Evolutionary conservation across 2,113 vertebrate genomes (phyloP).

Genomic region (Xenopus borealis): DNA sequence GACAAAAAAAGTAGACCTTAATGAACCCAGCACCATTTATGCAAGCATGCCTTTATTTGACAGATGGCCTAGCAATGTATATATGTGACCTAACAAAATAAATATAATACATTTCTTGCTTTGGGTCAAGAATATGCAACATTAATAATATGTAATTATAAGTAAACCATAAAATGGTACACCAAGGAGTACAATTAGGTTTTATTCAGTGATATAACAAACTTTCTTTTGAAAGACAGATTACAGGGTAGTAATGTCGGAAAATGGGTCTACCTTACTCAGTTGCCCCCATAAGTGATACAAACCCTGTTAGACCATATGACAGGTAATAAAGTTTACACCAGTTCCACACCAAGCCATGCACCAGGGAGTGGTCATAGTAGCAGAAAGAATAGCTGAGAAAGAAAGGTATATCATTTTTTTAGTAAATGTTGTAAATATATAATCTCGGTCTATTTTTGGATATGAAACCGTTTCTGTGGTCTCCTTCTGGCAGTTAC

Average conservation of each 20-base stretch:
- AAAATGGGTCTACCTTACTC: conserved; percentile 81
- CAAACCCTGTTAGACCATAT: conserved; percentile 91
- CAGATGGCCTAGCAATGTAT: no score
- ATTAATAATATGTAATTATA: conserved; percentile 26
- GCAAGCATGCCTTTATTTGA: conserved; percentile 17
- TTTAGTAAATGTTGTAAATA: conserved; percentile 50
- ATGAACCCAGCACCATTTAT: conserved; percentile 25
- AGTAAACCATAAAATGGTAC: conserved; percentile 7
- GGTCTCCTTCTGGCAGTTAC: conserved; percentile 61
- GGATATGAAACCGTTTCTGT: conserved; percentile 48
- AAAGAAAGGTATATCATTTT: conserved; percentile 62
- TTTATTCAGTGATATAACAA: conserved; percentile 75
- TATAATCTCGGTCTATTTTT: not conserved
- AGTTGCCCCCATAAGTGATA: conserved; percentile 91
- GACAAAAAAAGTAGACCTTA: conserved; percentile 10
- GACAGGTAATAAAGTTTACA: conserved; percentile 99
- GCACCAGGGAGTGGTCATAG: conserved; percentile 81
- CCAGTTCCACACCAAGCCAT: conserved; percentile 96
- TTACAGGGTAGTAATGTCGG: conserved; percentile 85
- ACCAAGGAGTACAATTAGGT: conserved; percentile 52
- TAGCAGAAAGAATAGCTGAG: conserved; percentile 65
- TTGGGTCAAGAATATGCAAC: conserved; percentile 24
- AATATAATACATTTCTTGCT: conserved; percentile 43
- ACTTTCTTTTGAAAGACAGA: conserved; percentile 73
- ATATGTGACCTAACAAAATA: not conserved